phyloP scores from a whole-genome alignment of 2,888 invertebrate genomes.

The Entomobrya multifasciata region DNA sequence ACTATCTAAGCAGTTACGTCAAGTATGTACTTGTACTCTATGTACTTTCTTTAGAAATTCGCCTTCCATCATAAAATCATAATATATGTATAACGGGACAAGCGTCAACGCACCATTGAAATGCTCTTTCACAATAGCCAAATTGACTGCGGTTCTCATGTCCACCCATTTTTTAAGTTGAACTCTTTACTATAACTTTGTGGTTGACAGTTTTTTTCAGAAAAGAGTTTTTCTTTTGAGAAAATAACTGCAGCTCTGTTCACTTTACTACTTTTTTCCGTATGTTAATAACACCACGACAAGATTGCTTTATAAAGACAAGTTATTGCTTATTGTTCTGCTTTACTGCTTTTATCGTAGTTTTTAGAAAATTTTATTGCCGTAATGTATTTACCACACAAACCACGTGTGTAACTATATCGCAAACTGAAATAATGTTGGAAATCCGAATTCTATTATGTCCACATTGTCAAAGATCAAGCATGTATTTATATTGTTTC shows the following conservation, averaged over 20 bases:
- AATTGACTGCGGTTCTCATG: slow-evolving; percentile 34
- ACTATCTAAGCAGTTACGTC: no score
- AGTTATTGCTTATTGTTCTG: slow-evolving; percentile 56
- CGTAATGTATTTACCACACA: neutral
- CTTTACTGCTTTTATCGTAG: slow-evolving; percentile 43
- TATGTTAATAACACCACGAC: no score
- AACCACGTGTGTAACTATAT: slow-evolving; percentile 11
- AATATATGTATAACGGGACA: neutral
- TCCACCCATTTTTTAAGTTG: no score
- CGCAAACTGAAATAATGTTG: neutral
- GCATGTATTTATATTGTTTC: no score
- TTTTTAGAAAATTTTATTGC: slow-evolving; percentile 3
- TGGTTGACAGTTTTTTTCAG: no score
- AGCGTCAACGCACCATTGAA: neutral
- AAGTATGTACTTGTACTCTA: no score
- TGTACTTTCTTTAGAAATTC: no score
- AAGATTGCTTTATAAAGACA: slow-evolving; percentile 41
- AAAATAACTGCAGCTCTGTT: no score
- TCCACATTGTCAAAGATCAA: slow-evolving; percentile 4
- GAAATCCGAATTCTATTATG: neutral
- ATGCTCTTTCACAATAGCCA: neutral
- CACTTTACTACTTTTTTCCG: no score
- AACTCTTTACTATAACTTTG: no score
- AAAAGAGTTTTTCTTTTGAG: no score
- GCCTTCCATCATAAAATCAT: neutral